These are phyloP conservation scores for Pholis gunnellus DNA, from an alignment of 2,113 vertebrate species.

Conservation along the genomic window DNA sequence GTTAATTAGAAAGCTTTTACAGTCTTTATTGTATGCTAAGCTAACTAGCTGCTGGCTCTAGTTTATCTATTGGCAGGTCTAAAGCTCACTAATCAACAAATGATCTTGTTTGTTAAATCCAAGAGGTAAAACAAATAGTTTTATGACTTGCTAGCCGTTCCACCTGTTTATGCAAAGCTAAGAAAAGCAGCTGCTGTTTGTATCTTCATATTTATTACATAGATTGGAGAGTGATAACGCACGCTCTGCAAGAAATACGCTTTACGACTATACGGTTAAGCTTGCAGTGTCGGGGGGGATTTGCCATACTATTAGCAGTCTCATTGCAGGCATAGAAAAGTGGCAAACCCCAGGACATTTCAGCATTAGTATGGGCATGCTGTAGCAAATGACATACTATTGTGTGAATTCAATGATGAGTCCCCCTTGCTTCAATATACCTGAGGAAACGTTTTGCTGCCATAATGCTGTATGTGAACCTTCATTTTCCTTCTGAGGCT, in stretches of 20 bases:
- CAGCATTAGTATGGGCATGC: conserved; percentile 29
- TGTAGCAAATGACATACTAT: conserved; percentile 55
- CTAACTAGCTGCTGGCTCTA: background rate
- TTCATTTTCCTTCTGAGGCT: conserved; percentile 34
- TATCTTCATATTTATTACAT: background rate
- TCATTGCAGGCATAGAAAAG: conserved; percentile 24
- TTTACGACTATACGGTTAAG: background rate
- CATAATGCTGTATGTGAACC: conserved; percentile 32
- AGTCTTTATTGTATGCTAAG: background rate
- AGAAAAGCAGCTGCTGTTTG: background rate
- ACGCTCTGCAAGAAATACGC: background rate
- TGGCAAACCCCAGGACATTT: conserved; percentile 35
- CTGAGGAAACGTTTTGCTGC: conserved; percentile 5
- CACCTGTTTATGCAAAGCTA: background rate
- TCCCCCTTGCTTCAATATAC: conserved; percentile 33
- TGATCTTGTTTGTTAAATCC: background rate
- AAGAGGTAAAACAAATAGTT: background rate
- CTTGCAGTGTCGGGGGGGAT: conserved; percentile 1
- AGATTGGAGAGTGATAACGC: background rate
- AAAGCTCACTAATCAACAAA: background rate
- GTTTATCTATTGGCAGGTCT: background rate
- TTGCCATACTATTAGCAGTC: conserved; percentile 13
- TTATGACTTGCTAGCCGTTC: background rate
- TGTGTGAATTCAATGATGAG: conserved; percentile 40
- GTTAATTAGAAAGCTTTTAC: background rate